Evolutionary conservation across 2,888 invertebrate species (phyloP), one percentile per base, ranked within the genome.

Genomic region (Thysanoteuthis rhombus): DNA sequence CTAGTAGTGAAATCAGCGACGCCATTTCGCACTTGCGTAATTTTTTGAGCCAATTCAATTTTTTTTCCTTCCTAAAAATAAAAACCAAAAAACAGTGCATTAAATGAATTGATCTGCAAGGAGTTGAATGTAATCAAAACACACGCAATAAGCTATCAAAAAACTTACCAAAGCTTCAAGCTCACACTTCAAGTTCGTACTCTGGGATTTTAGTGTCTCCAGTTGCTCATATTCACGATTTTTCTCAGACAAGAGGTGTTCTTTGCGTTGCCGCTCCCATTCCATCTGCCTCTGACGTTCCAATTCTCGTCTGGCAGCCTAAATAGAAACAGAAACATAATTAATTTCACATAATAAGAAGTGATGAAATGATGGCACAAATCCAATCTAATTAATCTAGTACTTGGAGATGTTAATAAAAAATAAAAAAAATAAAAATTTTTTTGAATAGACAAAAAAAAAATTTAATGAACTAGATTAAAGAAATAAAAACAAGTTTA

Each of bases 251-350:
- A 99, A 98, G 94, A 99, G 97, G 96, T 99, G 99, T 93, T 98
- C 98, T 42, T 98, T 98, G 94, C 98, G 98, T 96, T 99, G 99
- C 96, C 98, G 98, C 97, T 99, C 99, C 98, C 99, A 99, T 97
- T 99, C 99, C 93, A 98, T 97, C 96, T 99, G 99, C 93, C 99
- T 98, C 96, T 99, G 99, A 93, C 99, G 98, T 96, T 99, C 99
- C 98, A 99, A 98, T 97, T 99, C 99, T 96, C 98, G 98, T 94
- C 95, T 95, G 8, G 97, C 97, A 94, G 97, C 97, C 97, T 97
- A 94, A 6, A 42, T 12, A 90, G 42, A n/a, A n/a, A n/a, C 40
- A 52, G 40, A 94, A 89, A 28, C 36, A 40, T 32, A 40, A 39
- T 52, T 93, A 45, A 40, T 40, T 93, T 42, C 6, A 16, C 52